A percentile compares a stretch with the other conserved stretches of the same genome.
These are phyloP conservation scores for Parazoanthus darwini DNA, from an alignment of 92 coral and sea anemone species.

Conservation along the genomic window DNA sequence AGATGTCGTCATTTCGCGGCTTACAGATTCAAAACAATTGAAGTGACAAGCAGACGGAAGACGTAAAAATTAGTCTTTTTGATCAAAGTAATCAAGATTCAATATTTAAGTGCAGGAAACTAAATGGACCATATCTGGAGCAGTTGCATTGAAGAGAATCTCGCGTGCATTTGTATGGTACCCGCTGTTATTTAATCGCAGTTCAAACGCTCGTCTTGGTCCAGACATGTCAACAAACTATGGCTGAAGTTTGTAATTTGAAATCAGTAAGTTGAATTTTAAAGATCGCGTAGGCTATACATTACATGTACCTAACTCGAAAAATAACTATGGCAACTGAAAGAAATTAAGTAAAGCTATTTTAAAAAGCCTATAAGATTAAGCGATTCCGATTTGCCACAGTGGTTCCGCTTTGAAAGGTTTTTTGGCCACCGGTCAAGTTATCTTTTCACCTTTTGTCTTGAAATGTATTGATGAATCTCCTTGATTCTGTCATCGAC, in stretches of 20 bases:
- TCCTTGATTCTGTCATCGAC: conserved; percentile 7
- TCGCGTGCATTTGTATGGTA: conserved; percentile 27
- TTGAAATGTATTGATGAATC: not conserved
- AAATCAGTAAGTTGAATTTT: not conserved
- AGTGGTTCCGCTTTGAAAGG: not conserved
- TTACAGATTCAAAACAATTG: not conserved
- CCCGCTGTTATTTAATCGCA: conserved; percentile 32
- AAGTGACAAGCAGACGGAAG: not conserved
- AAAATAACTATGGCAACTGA: not conserved
- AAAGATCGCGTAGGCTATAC: not conserved
- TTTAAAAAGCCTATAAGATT: not conserved
- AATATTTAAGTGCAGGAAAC: not conserved
- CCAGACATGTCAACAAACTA: conserved; percentile 24
- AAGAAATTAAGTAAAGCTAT: not conserved
- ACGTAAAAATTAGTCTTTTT: not conserved
- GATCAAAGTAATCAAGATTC: not conserved
- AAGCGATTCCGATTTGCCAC: not conserved
- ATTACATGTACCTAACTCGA: not conserved
- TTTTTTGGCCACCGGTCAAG: conserved; percentile 35
- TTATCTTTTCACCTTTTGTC: conserved; percentile 25
- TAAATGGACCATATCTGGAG: conserved; percentile 5
- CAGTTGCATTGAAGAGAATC: not conserved
- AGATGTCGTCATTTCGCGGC: conserved; percentile 24
- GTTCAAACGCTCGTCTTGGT: not conserved
- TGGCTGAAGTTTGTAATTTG: not conserved